phyloP scores from a whole-genome alignment of 37 sponge, comb jelly and placozoan genomes.

The Ianthella basta region DNA sequence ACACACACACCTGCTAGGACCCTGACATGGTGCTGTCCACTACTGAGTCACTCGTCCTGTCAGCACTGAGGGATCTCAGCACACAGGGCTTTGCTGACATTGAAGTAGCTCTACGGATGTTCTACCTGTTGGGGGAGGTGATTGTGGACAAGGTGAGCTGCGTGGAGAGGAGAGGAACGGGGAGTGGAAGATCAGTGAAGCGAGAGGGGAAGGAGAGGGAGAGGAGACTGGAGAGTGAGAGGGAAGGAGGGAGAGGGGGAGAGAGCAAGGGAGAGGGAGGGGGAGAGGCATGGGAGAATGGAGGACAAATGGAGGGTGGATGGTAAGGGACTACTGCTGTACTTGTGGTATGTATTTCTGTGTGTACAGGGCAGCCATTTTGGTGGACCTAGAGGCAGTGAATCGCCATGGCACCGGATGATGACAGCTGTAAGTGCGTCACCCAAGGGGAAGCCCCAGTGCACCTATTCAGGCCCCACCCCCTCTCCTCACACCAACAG shows the following conservation, averaged over 20 bases:
- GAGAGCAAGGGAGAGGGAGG: too few relatives aligned
- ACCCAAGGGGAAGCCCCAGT: background rate
- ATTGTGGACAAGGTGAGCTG: conserved; percentile 68
- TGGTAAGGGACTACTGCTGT: background rate
- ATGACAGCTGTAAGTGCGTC: conserved; percentile 63
- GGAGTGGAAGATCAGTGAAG: background rate
- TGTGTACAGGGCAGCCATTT: conserved; percentile 28
- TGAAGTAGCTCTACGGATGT: conserved; percentile 70
- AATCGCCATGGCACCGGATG: conserved; percentile 69
- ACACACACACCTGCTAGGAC: conserved; percentile 37
- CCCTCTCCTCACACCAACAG: conserved; percentile 32
- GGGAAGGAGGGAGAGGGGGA: too few relatives aligned
- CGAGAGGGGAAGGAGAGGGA: too few relatives aligned
- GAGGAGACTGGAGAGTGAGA: too few relatives aligned
- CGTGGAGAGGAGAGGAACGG: background rate
- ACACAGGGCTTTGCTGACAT: conserved; percentile 64
- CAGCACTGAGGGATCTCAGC: conserved; percentile 33
- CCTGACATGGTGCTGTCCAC: conserved; percentile 57
- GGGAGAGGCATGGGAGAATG: too few relatives aligned
- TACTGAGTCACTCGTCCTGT: conserved; percentile 37
- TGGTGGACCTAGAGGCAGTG: conserved; percentile 32
- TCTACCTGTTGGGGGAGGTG: conserved; percentile 84
- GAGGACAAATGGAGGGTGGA: too few relatives aligned
- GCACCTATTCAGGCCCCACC: background rate
- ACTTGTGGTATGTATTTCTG: background rate